Conservation (phyloP, 2,797 vertebrate genomes). For the Bovichtus diacanthus region DNA sequence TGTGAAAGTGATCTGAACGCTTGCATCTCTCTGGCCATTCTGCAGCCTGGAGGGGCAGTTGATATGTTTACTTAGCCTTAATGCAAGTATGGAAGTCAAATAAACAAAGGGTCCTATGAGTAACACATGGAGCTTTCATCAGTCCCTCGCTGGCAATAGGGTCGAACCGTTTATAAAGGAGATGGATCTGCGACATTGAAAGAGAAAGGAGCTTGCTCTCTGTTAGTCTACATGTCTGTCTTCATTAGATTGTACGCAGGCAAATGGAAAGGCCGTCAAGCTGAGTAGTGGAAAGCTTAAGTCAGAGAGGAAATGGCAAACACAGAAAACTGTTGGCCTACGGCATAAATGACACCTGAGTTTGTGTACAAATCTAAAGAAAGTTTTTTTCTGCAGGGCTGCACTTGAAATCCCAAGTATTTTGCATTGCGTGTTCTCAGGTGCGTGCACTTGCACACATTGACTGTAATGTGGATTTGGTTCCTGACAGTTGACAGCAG, state of each 20-base stretch:
- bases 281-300: conserved; percentile 19
- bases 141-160: conserved; percentile 67
- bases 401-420: background rate
- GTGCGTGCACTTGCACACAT: background rate
- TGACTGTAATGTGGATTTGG: background rate
- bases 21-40: conserved; percentile 53
- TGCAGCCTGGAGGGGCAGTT: conserved; percentile 48
- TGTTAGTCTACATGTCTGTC: conserved; percentile 64
- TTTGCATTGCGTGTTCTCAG: background rate
- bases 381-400: conserved; percentile 25
- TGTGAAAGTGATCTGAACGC: conserved; percentile 34
- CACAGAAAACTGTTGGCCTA: conserved; percentile 5
- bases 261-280: conserved; percentile 36
- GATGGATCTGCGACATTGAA: conserved; percentile 23
- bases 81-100: conserved; percentile 79
- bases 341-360: background rate
- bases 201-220: conserved; percentile 29
- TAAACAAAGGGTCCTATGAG: conserved; percentile 78
- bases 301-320: conserved; percentile 15
- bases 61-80: conserved; percentile 75
- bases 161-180: conserved; percentile 61
- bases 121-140: conserved; percentile 85
- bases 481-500: conserved; percentile 50
- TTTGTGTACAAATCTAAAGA: conserved; percentile 29
- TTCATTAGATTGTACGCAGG: conserved; percentile 54